Conservation (phyloP, 2,888 invertebrate species). For the Calliopum simillimum region DNA sequence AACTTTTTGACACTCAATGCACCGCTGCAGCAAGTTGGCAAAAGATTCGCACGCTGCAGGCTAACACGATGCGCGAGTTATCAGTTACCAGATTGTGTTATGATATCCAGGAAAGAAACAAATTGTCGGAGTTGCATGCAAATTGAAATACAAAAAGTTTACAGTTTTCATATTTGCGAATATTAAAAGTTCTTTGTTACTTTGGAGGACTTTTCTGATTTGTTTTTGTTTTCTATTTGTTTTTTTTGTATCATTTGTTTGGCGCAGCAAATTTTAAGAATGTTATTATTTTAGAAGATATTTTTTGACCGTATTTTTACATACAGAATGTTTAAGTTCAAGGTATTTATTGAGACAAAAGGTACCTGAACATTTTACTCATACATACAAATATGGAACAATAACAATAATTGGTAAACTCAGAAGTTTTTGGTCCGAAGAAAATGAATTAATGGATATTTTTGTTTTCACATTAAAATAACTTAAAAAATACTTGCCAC, state of each 20-base stretch:
- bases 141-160: constrained; percentile 31
- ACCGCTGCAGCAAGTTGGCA: constrained; percentile 36
- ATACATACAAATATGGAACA: no score
- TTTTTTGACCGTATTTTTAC: background rate
- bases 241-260: constrained; percentile 27
- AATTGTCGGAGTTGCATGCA: background rate
- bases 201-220: background rate
- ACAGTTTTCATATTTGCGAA: constrained; percentile 5
- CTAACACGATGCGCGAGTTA: background rate
- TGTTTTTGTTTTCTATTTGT: constrained; percentile 16
- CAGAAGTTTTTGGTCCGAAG: no score
- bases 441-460: no score
- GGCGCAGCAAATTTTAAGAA: background rate
- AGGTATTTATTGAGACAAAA: no score
- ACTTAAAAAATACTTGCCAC: no score
- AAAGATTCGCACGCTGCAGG: constrained; percentile 13
- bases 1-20: constrained; percentile 59
- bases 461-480: no score
- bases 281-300: background rate
- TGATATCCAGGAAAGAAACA: background rate
- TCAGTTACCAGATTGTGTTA: no score
- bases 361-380: no score
- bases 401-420: no score
- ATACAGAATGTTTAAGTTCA: no score
- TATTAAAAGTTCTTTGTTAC: constrained; percentile 16